Percentiles rank a stretch among this genome's conserved stretches.
Evolutionary conservation across 2,797 vertebrate genomes (phyloP).

Genomic region (Acrossocheilus wenchowensis): DNA sequence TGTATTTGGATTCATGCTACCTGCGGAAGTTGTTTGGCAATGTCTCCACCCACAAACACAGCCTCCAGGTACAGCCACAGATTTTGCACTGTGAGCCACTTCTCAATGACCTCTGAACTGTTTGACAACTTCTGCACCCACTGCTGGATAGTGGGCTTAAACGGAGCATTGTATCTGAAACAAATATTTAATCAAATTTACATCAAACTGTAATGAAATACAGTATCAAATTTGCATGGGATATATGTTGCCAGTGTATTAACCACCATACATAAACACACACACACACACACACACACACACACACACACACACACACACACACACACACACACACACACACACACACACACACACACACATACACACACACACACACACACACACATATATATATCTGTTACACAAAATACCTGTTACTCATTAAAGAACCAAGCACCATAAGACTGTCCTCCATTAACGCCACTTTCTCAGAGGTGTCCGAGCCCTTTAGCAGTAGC

Average conservation of each 20-base stretch:
- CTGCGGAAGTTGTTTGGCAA: conserved; percentile 89
- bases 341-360: background rate
- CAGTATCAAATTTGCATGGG: background rate
- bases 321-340: background rate
- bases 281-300: background rate
- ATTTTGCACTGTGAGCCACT: conserved; percentile 86
- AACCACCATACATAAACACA: background rate
- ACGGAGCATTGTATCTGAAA: conserved; percentile 82
- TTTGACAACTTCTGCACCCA: conserved; percentile 86
- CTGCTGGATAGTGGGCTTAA: conserved; percentile 81
- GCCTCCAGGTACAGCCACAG: conserved; percentile 91
- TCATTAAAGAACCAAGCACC: conserved; percentile 83
- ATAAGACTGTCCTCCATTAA: conserved; percentile 87
- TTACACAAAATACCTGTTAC: conserved; percentile 77
- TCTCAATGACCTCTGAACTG: conserved; percentile 85
- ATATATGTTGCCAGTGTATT: background rate
- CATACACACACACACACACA: background rate
- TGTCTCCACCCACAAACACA: conserved; percentile 88
- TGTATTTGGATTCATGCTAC: conserved; percentile 60
- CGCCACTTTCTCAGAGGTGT: conserved; percentile 80
- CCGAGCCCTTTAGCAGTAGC: conserved; percentile 83
- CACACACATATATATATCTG: background rate
- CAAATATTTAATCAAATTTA: conserved; percentile 35
- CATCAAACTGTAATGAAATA: background rate
- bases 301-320: background rate